Conservation (phyloP, 2,888 invertebrate genomes). For the Stramonita haemastoma region DNA sequence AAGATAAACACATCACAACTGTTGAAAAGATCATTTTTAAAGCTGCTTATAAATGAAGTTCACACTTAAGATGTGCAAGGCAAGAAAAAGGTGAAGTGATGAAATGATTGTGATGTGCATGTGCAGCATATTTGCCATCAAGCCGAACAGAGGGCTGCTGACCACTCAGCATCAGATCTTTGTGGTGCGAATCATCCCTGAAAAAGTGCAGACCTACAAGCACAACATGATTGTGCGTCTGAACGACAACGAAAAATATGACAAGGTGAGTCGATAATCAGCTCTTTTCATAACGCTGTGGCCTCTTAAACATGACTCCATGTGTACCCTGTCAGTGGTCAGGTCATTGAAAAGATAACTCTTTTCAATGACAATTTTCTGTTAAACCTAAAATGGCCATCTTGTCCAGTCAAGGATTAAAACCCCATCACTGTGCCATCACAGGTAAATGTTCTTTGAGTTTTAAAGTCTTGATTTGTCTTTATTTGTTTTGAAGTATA, state of each 20-base stretch:
- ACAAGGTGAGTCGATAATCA: slow-evolving; percentile 60
- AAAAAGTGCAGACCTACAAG: slow-evolving; percentile 68
- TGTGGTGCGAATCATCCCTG: slow-evolving; percentile 69
- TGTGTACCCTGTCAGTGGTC: too few species aligned
- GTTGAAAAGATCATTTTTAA: too few species aligned
- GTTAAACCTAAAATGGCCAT: not conserved
- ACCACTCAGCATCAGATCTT: slow-evolving; percentile 70
- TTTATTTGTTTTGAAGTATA: too few species aligned
- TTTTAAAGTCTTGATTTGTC: too few species aligned
- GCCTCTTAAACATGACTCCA: too few species aligned
- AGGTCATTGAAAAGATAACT: not conserved
- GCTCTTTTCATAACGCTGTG: not conserved
- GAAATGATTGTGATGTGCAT: not conserved
- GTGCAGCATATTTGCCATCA: slow-evolving; percentile 69
- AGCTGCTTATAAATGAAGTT: too few species aligned
- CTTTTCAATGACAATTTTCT: not conserved
- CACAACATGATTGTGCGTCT: slow-evolving; percentile 65
- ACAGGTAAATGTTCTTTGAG: too few species aligned
- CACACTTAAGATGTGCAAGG: too few species aligned
- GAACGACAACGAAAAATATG: slow-evolving; percentile 73
- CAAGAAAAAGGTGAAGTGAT: not conserved
- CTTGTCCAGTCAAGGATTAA: too few species aligned
- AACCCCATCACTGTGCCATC: too few species aligned
- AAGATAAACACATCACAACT: too few species aligned
- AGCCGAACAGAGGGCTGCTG: slow-evolving; percentile 73